A percentile compares a stretch with the other conserved stretches of the same genome.
These are phyloP conservation scores for Salvelinus namaycush DNA, from an alignment of 2,113 vertebrate genomes.

Conservation along the genomic window DNA sequence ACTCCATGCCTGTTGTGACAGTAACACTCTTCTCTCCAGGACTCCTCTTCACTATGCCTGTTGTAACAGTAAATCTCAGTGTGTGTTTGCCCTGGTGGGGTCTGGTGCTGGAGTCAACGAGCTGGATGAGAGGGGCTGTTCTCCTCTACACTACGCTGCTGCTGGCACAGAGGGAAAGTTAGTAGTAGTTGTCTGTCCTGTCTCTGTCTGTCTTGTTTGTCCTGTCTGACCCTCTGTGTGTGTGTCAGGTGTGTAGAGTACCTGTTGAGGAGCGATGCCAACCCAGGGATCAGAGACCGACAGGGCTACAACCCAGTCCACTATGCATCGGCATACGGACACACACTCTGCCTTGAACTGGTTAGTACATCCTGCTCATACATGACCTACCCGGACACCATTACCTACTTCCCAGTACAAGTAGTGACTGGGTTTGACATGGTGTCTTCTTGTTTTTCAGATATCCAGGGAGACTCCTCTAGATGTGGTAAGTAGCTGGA, in stretches of 20 bases:
- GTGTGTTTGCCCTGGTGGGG: constrained; percentile 96
- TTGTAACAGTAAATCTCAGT: constrained; percentile 98
- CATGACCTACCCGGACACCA: neutral
- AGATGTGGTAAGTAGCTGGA: constrained; percentile 86
- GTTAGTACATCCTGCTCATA: constrained; percentile 49
- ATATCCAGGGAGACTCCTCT: constrained; percentile 94
- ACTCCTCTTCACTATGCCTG: constrained; percentile 95
- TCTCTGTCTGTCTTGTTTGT: neutral
- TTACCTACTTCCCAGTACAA: neutral
- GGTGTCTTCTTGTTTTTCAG: constrained; percentile 74
- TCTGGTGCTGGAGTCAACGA: constrained; percentile 95
- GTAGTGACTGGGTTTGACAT: neutral
- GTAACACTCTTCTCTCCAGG: constrained; percentile 63
- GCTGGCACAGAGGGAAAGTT: constrained; percentile 95
- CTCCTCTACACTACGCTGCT: constrained; percentile 93
- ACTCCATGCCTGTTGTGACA: neutral
- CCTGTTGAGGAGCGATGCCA: constrained; percentile 92
- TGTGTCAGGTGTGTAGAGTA: constrained; percentile 92
- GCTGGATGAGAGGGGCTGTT: constrained; percentile 92
- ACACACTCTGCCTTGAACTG: constrained; percentile 76
- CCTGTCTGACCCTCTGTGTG: neutral
- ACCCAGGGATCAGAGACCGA: constrained; percentile 90
- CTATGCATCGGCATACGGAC: constrained; percentile 83
- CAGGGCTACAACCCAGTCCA: constrained; percentile 95
- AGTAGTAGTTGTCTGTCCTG: constrained; percentile 48